phyloP scores from a whole-genome alignment of 2,113 vertebrate genomes.

The Carassius auratus region DNA sequence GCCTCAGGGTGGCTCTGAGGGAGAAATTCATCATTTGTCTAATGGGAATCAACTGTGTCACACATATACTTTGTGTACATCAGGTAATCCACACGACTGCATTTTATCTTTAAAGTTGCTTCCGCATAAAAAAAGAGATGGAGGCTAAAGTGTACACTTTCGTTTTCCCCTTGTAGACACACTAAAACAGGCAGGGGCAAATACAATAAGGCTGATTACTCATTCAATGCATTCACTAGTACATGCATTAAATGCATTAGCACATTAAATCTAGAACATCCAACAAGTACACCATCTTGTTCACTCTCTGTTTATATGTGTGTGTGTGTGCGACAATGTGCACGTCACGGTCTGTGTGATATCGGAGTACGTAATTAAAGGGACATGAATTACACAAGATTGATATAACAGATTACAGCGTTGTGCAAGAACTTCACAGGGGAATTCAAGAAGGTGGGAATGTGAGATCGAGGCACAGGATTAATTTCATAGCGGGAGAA shows the following conservation, averaged over 20 bases:
- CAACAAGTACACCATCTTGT: slow-evolving; percentile 11
- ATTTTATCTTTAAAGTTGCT: neutral
- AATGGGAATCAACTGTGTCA: slow-evolving; percentile 26
- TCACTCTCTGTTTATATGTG: neutral
- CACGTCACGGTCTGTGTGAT: slow-evolving; percentile 15
- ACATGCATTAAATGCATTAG: neutral
- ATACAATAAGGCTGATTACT: neutral
- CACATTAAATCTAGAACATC: neutral
- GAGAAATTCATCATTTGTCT: slow-evolving; percentile 31
- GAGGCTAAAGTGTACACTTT: neutral
- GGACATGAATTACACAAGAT: slow-evolving; percentile 26
- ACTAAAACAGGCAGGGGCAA: neutral
- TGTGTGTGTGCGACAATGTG: slow-evolving; percentile 28
- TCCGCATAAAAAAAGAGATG: neutral
- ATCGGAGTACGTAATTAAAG: slow-evolving; percentile 15
- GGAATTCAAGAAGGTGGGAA: slow-evolving; percentile 1
- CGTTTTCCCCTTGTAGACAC: neutral
- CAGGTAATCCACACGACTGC: neutral
- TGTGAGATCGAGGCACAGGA: neutral
- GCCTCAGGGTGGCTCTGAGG: slow-evolving; percentile 28
- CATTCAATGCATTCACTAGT: neutral
- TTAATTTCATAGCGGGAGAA: neutral
- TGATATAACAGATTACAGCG: slow-evolving; percentile 23
- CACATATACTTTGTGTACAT: neutral
- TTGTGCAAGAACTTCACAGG: neutral